Base-by-base conservation (phyloP, 2,113 vertebrate species). In the Pelecanoides urinatrix region DNA sequence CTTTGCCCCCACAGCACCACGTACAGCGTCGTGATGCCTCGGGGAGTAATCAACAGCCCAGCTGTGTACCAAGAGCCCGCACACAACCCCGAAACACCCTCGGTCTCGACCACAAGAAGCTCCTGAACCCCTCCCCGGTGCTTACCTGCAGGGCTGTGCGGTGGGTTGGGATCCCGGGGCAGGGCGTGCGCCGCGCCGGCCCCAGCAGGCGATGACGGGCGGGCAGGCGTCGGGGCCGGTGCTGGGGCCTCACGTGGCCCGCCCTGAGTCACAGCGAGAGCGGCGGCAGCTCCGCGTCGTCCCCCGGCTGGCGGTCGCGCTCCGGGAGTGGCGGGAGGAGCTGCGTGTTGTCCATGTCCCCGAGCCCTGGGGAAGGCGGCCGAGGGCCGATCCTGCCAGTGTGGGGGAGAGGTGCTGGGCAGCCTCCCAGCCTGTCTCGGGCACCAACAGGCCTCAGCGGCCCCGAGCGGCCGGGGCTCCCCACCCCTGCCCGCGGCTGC, bases 211-310 rank as follows among this genome's bases (percentile, higher is more conserved):
- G 16, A 67, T 6, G 42, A 30, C 5, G 13, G 72, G 81, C 0
- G 4, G 84, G 72, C 36, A 68, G 88, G 63, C 4, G 1, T 14
- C 3, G 0, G 66, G 66, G 58, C 45, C 0, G 23, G 56, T 3
- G 6, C 38, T 38, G 65, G 17, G 25, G 27, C 86, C 68, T 94
- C 70, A 90, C 90, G 83, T 67, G 90, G 59, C 77, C 34, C 7
- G 20, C 5, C 42, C 70, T 94, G 96, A 97, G 84, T 96, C 96
- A 95, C 22, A 1, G 74, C 4, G 0, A 12, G 32, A 58, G 77
- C 3, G 0, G 45, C 0, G 0, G 52, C 2, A 0, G 65, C 87
- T 56, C 67, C 2, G 0, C 1, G 0, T 1, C 4, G 0, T 27
- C 47, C 47, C 81, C 52, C 0, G 7, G 40, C 25, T 0, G 0